phyloP scores from a whole-genome alignment of 2,113 vertebrate species.

The Perca schrenkii region DNA sequence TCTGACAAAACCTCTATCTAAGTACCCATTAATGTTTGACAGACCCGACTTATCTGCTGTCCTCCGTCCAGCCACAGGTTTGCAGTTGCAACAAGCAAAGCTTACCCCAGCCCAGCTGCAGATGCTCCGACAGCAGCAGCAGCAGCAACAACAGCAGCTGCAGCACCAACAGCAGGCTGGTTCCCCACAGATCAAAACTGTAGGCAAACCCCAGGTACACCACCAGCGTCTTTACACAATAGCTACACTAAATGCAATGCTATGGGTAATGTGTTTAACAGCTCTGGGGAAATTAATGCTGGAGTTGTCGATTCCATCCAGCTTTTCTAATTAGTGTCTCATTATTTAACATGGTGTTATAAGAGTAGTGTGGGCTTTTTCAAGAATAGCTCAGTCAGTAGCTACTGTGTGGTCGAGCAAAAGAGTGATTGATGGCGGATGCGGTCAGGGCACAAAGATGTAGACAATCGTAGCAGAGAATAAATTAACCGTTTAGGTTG shows the following conservation, averaged over 20 bases:
- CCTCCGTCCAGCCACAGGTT: slow-evolving; percentile 81
- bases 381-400: too few species aligned
- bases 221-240: not conserved
- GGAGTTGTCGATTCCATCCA: too few species aligned
- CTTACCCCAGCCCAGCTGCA: slow-evolving; percentile 90
- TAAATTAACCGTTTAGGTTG: too few species aligned
- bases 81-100: slow-evolving; percentile 88
- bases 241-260: not conserved
- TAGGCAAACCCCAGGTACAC: slow-evolving; percentile 87
- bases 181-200: slow-evolving; percentile 90
- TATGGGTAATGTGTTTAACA: not conserved
- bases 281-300: too few species aligned
- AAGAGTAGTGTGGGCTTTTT: too few species aligned
- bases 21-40: not conserved
- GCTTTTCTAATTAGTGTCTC: too few species aligned
- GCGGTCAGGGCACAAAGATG: too few species aligned
- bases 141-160: slow-evolving; percentile 83
- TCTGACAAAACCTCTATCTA: not conserved
- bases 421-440: too few species aligned
- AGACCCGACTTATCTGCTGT: not conserved
- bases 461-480: too few species aligned
- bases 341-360: too few species aligned
- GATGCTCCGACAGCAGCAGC: slow-evolving; percentile 89
- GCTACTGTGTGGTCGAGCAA: too few species aligned
- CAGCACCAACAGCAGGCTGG: slow-evolving; percentile 70